Percentiles rank a stretch among this genome's conserved stretches.
Conservation (phyloP, 2,113 vertebrate genomes). For the Haliaeetus leucogaster region DNA sequence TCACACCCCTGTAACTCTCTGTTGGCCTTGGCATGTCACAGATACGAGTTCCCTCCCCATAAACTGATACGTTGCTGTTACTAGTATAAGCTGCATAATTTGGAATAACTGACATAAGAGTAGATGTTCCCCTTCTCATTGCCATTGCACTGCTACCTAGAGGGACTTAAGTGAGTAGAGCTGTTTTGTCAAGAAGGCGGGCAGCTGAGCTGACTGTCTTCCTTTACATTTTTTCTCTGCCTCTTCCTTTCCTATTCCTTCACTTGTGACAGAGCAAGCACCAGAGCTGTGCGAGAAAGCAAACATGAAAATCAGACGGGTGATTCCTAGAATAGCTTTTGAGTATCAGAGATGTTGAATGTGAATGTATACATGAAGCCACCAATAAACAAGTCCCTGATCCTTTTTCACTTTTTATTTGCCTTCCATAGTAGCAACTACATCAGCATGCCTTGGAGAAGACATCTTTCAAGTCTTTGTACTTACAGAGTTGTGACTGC, state of each 20-base stretch:
- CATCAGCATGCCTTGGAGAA: background rate
- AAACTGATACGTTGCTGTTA: rapidly evolving
- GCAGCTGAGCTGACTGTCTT: background rate
- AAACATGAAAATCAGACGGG: background rate
- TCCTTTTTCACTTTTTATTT: background rate
- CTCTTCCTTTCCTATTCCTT: background rate
- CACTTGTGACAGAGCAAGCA: background rate
- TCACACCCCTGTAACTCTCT: background rate
- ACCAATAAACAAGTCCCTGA: background rate
- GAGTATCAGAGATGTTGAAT: background rate
- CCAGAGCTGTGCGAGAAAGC: background rate
- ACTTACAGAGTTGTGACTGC: background rate
- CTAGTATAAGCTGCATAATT: background rate
- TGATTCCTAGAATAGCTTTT: background rate
- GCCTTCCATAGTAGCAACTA: background rate
- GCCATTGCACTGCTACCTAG: background rate
- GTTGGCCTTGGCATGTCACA: background rate
- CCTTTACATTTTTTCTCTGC: background rate
- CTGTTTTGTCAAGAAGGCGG: background rate
- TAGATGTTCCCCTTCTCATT: background rate
- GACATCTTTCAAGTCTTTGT: background rate
- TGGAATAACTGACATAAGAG: background rate
- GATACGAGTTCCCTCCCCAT: background rate
- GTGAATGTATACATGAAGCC: background rate
- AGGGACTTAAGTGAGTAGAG: background rate